A percentile compares a stretch with the other conserved stretches of the same genome.
Conservation (phyloP, 1,140 invertebrate genomes). For the Temnothorax nylanderi region DNA sequence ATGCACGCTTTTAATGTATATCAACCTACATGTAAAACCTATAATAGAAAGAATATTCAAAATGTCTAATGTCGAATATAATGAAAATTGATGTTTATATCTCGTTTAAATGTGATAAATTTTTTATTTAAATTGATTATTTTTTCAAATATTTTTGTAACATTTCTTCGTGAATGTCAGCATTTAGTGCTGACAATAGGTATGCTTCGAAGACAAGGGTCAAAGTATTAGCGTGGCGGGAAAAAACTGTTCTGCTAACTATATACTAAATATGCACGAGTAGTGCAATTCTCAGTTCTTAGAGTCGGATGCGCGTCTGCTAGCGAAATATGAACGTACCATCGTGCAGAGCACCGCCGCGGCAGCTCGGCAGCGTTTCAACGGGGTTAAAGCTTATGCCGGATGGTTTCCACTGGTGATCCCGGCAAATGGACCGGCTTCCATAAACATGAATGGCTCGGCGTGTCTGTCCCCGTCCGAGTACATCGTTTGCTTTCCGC, state of each 20-base stretch:
- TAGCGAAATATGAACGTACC: slow-evolving; percentile 28
- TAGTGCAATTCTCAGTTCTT: neutral
- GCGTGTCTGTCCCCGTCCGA: slow-evolving; percentile 61
- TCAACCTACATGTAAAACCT: neutral
- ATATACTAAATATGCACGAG: neutral
- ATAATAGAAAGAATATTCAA: neutral
- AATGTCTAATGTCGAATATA: neutral
- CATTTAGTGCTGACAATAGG: neutral
- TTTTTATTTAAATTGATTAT: neutral
- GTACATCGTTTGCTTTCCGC: slow-evolving; percentile 71
- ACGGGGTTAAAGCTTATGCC: slow-evolving; percentile 70
- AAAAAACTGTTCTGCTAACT: neutral
- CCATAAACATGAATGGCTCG: slow-evolving; percentile 75
- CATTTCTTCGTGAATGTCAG: neutral
- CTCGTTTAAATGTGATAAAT: neutral
- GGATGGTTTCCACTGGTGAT: slow-evolving; percentile 72
- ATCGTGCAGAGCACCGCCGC: neutral
- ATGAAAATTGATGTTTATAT: neutral
- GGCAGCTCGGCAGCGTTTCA: slow-evolving; percentile 59
- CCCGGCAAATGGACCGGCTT: slow-evolving; percentile 73
- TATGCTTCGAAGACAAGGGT: too few relatives aligned
- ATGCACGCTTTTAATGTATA: too few relatives aligned
- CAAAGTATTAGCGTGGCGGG: neutral
- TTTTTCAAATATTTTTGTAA: neutral
- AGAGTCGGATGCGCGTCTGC: neutral